phyloP scores from a whole-genome alignment of 2,797 vertebrate genomes.

The Crenichthys baileyi region DNA sequence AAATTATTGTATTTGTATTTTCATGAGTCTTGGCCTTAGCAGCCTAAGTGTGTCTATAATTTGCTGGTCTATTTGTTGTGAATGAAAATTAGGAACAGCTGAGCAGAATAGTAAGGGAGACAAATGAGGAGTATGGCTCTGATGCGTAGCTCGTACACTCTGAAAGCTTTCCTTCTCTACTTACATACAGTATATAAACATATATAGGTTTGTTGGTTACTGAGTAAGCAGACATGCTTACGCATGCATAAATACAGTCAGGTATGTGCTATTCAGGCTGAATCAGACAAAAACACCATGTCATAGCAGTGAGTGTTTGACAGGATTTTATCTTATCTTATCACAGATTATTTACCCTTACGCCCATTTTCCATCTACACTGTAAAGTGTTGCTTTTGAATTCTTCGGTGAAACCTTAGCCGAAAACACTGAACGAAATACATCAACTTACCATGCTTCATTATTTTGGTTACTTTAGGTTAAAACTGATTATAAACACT shows the following conservation, averaged over 20 bases:
- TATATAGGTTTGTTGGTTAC: not conserved
- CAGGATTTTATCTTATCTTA: constrained; percentile 10
- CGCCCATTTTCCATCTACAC: not conserved
- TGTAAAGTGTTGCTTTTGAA: not conserved
- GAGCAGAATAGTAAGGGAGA: not conserved
- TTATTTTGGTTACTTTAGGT: not conserved
- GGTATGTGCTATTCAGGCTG: not conserved
- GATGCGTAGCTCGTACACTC: not conserved
- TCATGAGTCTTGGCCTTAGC: not conserved
- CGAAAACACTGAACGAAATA: not conserved
- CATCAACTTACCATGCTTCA: not conserved
- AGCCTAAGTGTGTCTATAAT: not conserved
- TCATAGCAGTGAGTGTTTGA: constrained; percentile 10
- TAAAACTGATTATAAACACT: not conserved
- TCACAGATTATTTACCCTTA: not conserved
- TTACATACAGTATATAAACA: not conserved
- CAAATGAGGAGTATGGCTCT: not conserved
- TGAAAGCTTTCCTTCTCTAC: not conserved
- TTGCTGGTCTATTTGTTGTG: not conserved
- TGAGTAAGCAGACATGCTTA: constrained; percentile 20
- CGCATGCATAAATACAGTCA: constrained; percentile 21
- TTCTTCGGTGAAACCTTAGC: not conserved
- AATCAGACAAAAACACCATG: not conserved
- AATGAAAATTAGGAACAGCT: not conserved
- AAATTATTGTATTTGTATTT: no score